Conservation (phyloP, 2,888 invertebrate species). For the Rhagium mordax region DNA sequence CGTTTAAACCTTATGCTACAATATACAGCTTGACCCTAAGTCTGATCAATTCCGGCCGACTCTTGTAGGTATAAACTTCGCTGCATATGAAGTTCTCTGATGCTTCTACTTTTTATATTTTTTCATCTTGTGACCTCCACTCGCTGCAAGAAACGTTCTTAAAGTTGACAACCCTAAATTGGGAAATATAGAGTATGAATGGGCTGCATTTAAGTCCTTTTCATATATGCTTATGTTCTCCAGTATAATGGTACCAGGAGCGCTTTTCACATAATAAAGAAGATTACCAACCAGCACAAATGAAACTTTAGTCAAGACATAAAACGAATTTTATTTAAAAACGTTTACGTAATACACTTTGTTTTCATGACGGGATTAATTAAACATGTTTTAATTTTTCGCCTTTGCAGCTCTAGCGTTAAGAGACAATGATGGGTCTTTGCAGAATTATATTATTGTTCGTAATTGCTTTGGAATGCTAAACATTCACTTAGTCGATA, state of each 20-base stretch:
- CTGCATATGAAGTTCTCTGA: too few relatives aligned
- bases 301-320: neutral
- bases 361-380: neutral
- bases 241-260: neutral
- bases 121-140: too few relatives aligned
- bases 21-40: neutral
- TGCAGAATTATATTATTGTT: neutral
- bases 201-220: neutral
- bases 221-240: neutral
- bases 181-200: neutral
- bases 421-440: neutral
- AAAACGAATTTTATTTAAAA: neutral
- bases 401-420: neutral
- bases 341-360: neutral
- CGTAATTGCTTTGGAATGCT: neutral
- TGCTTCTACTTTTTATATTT: too few relatives aligned
- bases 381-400: neutral
- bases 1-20: neutral
- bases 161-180: neutral
- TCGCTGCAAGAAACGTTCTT: neutral
- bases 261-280: neutral
- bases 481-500: too few relatives aligned
- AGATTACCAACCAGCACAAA: neutral
- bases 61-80: too few relatives aligned
- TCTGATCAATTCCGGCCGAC: neutral